A percentile compares a stretch with the other conserved stretches of the same genome.
phyloP scores from a whole-genome alignment of 2,797 vertebrate genomes.

The Dicrostonyx torquatus region DNA sequence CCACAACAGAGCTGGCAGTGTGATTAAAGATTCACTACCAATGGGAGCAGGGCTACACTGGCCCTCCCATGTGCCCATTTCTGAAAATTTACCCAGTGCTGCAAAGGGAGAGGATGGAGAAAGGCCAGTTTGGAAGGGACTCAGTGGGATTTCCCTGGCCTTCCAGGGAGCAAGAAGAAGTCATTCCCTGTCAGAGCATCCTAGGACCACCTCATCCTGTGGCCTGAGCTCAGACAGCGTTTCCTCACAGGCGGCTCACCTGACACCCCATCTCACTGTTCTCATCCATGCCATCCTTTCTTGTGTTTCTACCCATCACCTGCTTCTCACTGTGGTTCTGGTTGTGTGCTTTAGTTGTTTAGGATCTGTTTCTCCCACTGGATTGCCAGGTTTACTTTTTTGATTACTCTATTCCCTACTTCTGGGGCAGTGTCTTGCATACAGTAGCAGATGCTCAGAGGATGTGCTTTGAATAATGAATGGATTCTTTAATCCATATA shows the following conservation, averaged over 20 bases:
- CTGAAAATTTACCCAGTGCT: slow-evolving; percentile 23
- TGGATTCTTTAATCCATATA: slow-evolving; percentile 26
- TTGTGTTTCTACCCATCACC: slow-evolving; percentile 11
- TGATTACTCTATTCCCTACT: slow-evolving; percentile 51
- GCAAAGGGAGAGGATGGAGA: not conserved
- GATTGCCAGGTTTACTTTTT: slow-evolving; percentile 36
- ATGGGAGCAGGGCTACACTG: not conserved
- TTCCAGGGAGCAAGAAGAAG: not conserved
- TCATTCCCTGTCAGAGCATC: slow-evolving; percentile 21
- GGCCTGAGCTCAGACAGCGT: slow-evolving; percentile 33
- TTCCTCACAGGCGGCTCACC: not conserved
- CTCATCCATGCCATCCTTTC: not conserved
- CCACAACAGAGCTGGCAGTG: slow-evolving; percentile 44
- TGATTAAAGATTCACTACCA: not conserved
- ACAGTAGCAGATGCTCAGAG: slow-evolving; percentile 50
- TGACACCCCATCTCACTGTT: not conserved
- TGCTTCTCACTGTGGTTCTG: slow-evolving; percentile 49
- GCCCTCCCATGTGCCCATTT: not conserved
- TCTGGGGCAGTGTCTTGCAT: slow-evolving; percentile 45
- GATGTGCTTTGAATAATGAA: slow-evolving; percentile 58
- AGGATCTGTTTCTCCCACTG: slow-evolving; percentile 44
- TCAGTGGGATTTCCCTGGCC: not conserved
- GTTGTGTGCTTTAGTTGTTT: slow-evolving; percentile 45
- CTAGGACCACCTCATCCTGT: slow-evolving; percentile 18
- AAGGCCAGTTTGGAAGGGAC: slow-evolving; percentile 11